Conservation (phyloP, 2,888 invertebrate species). For the Troilus luridus region DNA sequence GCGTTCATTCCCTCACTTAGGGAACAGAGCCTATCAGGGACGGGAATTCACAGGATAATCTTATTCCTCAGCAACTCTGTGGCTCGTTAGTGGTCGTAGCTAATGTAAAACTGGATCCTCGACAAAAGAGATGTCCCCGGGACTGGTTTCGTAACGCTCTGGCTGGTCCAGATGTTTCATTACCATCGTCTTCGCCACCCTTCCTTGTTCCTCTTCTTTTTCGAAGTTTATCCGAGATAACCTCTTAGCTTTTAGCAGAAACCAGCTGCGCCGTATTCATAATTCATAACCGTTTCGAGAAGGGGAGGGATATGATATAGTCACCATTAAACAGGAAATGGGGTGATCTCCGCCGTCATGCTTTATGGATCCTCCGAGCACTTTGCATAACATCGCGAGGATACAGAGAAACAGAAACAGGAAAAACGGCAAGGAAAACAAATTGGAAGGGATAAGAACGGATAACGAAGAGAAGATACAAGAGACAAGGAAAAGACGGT, state of each 20-base stretch:
- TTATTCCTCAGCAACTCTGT: not conserved
- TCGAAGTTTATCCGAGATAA: not conserved
- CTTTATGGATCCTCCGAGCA: not conserved
- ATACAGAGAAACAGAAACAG: not conserved
- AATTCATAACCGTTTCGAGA: slow-evolving; percentile 6
- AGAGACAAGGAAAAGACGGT: not conserved
- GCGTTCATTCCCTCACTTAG: too few species aligned
- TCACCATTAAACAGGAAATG: not conserved
- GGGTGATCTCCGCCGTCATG: not conserved
- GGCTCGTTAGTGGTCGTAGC: not conserved
- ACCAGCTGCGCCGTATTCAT: slow-evolving; percentile 39
- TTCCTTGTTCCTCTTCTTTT: not conserved
- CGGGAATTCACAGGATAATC: not conserved
- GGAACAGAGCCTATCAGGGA: not conserved
- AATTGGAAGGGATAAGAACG: not conserved
- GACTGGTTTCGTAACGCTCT: not conserved
- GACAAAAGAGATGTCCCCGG: not conserved
- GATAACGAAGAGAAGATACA: not conserved
- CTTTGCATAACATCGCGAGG: slow-evolving; percentile 4
- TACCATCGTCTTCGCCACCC: not conserved
- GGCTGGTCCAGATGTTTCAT: not conserved
- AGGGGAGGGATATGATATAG: slow-evolving; percentile 13
- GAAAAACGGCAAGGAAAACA: not conserved
- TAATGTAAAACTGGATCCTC: not conserved
- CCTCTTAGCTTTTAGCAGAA: slow-evolving; percentile 41